A percentile compares a stretch with the other conserved stretches of the same genome.
These are phyloP conservation scores for Pteronura brasiliensis DNA, from an alignment of 2,113 vertebrate genomes.

Conservation along the genomic window DNA sequence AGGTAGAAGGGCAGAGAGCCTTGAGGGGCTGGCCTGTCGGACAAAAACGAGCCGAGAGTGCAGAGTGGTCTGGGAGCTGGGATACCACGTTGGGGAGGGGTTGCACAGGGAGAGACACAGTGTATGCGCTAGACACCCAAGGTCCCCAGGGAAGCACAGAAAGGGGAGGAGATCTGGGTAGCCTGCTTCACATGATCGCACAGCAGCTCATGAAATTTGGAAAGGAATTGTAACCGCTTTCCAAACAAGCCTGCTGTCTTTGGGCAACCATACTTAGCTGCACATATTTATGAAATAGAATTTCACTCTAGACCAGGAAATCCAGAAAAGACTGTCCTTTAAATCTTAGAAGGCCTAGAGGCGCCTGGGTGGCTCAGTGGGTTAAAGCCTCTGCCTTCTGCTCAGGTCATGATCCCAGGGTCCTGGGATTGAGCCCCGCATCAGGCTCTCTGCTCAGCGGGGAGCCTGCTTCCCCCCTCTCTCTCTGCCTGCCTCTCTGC, in stretches of 20 bases:
- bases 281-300: background rate
- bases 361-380: too few relatives aligned
- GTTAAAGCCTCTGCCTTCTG: too few relatives aligned
- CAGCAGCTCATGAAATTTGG: background rate
- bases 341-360: background rate
- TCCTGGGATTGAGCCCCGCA: too few relatives aligned
- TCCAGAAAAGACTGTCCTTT: background rate
- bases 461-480: too few relatives aligned
- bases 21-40: rapidly evolving
- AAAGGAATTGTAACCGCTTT: background rate
- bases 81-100: rapidly evolving
- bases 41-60: background rate
- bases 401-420: too few relatives aligned
- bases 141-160: background rate
- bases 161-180: background rate
- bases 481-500: too few relatives aligned
- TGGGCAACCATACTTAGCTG: background rate
- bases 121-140: background rate
- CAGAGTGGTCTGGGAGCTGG: background rate
- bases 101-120: background rate
- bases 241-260: background rate
- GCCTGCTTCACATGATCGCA: background rate
- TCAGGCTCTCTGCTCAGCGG: too few relatives aligned
- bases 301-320: background rate
- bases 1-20: background rate